Evolutionary conservation across 92 coral and sea anemone species (phyloP).

Genomic region (Actinernus sp.): DNA sequence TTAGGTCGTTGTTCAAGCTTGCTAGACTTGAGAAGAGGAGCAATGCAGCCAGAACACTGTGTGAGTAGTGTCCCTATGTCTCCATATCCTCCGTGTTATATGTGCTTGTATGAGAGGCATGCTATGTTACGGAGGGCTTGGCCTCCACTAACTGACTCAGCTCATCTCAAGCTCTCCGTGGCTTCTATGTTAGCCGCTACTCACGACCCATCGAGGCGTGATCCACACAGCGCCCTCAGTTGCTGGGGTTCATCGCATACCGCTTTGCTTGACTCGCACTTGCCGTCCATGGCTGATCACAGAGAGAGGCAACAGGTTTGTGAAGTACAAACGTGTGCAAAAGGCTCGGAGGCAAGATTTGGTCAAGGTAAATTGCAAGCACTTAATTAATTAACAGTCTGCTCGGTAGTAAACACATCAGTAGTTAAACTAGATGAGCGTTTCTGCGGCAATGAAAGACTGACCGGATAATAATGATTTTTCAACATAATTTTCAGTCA

Average conservation of each 20-base stretch:
- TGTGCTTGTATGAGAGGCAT: constrained; percentile 45
- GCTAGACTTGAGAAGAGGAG: no score
- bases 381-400: background rate
- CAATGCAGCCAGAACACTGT: no score
- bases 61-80: no score
- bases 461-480: no score
- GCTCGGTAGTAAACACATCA: no score
- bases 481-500: no score
- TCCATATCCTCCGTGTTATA: constrained; percentile 17
- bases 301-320: background rate
- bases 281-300: background rate
- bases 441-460: no score
- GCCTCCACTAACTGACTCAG: constrained; percentile 19
- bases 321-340: background rate
- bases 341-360: background rate
- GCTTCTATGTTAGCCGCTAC: constrained; percentile 22
- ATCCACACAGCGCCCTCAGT: constrained; percentile 1
- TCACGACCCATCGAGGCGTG: background rate
- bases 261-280: no score
- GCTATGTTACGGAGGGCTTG: constrained; percentile 17
- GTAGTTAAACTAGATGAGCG: no score
- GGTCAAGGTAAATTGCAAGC: background rate
- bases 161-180: constrained; percentile 21
- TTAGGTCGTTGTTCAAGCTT: no score
- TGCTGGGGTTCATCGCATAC: constrained; percentile 18